phyloP scores from a whole-genome alignment of 2,113 vertebrate species.

The Gymnogyps californianus region DNA sequence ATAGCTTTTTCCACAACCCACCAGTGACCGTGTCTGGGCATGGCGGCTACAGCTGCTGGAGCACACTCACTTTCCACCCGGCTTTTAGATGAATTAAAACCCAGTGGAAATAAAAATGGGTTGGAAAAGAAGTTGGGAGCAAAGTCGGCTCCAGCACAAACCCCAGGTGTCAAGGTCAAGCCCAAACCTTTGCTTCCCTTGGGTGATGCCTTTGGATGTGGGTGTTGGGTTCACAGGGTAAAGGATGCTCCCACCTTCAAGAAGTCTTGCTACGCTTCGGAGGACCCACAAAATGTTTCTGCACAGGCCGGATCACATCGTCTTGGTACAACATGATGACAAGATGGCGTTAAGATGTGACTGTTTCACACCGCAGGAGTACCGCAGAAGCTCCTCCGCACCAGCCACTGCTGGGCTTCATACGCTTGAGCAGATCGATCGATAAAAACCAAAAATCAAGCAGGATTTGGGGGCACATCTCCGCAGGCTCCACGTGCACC shows the following conservation, averaged over 20 bases:
- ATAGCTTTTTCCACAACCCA: background rate
- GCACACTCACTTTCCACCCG: background rate
- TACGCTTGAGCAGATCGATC: accelerated
- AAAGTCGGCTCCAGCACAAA: background rate
- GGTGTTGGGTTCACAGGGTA: background rate
- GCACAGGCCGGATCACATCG: accelerated
- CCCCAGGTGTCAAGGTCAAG: background rate
- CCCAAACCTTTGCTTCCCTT: background rate
- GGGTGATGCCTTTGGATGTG: background rate
- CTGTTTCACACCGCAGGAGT: accelerated
- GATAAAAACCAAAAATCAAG: background rate
- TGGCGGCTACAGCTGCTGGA: background rate
- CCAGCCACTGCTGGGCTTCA: background rate
- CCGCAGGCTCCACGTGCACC: slow-evolving; percentile 11
- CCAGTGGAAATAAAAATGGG: background rate
- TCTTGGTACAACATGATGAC: accelerated
- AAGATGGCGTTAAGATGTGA: background rate
- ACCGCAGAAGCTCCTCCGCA: background rate
- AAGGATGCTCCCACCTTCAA: background rate
- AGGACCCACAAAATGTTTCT: background rate
- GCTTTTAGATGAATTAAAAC: background rate
- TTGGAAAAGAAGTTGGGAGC: background rate
- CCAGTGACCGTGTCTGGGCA: background rate
- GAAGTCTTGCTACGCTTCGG: accelerated
- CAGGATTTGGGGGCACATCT: background rate